Evolutionary conservation across 2,113 vertebrate genomes (phyloP).

Genomic region (Saguinus imperator): DNA sequence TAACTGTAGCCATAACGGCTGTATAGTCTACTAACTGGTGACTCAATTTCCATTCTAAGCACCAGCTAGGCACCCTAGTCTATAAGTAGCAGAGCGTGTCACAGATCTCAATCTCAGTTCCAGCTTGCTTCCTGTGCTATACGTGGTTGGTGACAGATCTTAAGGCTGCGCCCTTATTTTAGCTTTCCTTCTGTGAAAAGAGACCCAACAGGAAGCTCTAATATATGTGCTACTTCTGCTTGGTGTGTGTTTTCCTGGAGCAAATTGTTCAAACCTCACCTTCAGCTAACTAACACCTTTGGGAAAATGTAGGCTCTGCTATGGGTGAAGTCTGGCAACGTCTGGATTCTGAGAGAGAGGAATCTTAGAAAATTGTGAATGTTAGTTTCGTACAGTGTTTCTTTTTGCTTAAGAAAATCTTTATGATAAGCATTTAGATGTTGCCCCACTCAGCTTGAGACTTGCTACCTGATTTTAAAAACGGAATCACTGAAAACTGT

Average conservation of each 20-base stretch:
- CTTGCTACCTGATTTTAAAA: not conserved
- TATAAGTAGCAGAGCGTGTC: not conserved
- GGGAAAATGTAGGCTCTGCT: not conserved
- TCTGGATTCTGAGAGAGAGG: not conserved
- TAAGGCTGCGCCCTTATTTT: slow-evolving; percentile 35
- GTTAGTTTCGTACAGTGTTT: not conserved
- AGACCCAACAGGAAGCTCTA: not conserved
- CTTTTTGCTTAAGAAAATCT: not conserved
- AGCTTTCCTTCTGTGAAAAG: slow-evolving; percentile 26
- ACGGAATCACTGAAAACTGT: not conserved
- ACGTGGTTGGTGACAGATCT: not conserved
- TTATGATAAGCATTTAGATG: not conserved
- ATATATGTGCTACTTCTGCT: not conserved
- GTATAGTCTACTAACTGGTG: not conserved
- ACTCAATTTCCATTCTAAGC: not conserved
- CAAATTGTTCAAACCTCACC: not conserved
- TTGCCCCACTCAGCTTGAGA: not conserved
- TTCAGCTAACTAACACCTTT: not conserved
- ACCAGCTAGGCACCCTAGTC: not conserved
- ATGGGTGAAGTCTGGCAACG: not conserved
- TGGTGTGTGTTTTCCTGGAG: not conserved
- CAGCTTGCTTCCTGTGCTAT: not conserved
- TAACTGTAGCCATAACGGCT: not conserved
- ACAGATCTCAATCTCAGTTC: not conserved
- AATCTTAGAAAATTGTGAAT: not conserved